Evolutionary conservation across 2,113 vertebrate species (phyloP).

Genomic region (Catagonus wagneri): DNA sequence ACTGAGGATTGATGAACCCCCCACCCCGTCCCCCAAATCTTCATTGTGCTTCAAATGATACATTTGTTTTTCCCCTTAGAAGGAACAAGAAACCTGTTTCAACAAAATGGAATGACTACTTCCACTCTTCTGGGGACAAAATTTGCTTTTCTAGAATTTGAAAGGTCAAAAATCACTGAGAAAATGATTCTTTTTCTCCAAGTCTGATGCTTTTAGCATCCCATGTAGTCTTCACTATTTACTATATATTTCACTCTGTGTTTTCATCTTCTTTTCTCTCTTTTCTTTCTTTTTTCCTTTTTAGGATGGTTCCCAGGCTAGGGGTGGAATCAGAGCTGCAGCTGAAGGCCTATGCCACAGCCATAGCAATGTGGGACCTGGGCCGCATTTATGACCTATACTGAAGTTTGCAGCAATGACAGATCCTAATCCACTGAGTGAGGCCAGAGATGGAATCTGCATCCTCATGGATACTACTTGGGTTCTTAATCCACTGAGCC

Average conservation of each 20-base stretch:
- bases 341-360: no score
- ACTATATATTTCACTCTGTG: neutral
- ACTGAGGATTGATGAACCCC: neutral
- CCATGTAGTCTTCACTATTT: neutral
- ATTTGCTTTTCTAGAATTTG: neutral
- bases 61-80: neutral
- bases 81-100: neutral
- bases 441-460: no score
- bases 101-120: neutral
- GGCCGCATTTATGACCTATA: no score
- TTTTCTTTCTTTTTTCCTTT: no score
- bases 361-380: no score
- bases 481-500: no score
- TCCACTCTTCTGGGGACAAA: neutral
- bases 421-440: no score
- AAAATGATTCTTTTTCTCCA: neutral
- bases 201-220: neutral
- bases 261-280: neutral
- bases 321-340: no score
- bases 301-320: no score
- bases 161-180: neutral
- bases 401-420: no score
- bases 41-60: neutral
- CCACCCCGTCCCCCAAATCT: neutral
- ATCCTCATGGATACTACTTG: no score